Conservation (phyloP, 2,888 invertebrate genomes). For the Sminthurides aquaticus region DNA sequence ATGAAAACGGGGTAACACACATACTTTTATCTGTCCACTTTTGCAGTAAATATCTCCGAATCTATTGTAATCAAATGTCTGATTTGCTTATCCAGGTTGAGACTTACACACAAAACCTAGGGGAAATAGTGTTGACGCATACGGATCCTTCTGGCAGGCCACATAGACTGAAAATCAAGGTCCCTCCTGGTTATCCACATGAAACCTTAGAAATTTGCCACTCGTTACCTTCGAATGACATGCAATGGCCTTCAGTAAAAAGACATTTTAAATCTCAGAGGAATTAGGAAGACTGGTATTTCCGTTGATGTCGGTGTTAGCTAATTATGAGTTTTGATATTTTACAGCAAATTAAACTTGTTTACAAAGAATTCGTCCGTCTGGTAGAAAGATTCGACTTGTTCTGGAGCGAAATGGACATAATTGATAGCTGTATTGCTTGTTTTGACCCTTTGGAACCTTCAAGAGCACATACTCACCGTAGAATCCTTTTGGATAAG, state of each 20-base stretch:
- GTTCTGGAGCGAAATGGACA: constrained; percentile 48
- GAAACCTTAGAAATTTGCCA: constrained; percentile 9
- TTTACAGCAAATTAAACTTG: background rate
- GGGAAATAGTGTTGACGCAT: constrained; percentile 23
- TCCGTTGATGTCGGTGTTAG: background rate
- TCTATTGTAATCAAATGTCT: background rate
- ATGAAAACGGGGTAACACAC: background rate
- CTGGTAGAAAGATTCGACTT: constrained; percentile 23
- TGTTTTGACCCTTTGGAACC: constrained; percentile 49
- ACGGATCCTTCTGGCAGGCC: constrained; percentile 24
- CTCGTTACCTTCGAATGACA: constrained; percentile 23
- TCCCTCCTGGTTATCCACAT: constrained; percentile 29
- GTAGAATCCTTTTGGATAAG: constrained; percentile 46
- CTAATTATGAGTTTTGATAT: no score
- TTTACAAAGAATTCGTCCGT: constrained; percentile 17
- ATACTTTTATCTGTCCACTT: background rate
- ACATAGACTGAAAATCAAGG: constrained; percentile 23
- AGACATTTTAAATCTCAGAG: no score
- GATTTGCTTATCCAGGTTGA: constrained; percentile 22
- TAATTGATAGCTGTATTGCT: constrained; percentile 47
- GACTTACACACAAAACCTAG: constrained; percentile 20
- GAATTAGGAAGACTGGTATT: no score
- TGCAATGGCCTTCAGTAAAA: constrained; percentile 27
- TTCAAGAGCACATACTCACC: constrained; percentile 45
- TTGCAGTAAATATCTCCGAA: background rate